Conservation (phyloP, 1,140 invertebrate genomes). For the Diachasma alloeum region DNA sequence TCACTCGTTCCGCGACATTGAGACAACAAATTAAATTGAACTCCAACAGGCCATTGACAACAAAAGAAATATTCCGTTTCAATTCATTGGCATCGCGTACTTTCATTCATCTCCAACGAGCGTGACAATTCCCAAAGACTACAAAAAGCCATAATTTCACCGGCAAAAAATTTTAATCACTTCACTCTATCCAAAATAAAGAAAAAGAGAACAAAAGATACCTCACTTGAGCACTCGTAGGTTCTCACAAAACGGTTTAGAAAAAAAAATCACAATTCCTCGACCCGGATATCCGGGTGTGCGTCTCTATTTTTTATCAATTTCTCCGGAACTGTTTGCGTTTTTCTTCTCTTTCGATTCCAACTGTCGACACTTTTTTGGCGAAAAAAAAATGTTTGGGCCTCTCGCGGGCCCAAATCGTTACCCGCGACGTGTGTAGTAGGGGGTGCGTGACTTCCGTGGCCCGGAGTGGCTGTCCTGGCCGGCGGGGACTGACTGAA, state of each 20-base stretch:
- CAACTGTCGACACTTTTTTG: not conserved
- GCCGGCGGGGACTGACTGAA: slow-evolving; percentile 56
- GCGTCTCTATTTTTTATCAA: not conserved
- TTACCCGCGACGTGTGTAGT: not conserved
- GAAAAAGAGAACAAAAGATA: no score
- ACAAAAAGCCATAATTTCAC: no score
- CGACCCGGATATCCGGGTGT: not conserved
- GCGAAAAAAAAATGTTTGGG: no score
- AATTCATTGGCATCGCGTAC: not conserved
- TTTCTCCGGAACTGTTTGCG: not conserved
- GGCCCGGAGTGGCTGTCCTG: slow-evolving; percentile 53
- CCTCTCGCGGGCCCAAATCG: no score
- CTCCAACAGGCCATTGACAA: not conserved
- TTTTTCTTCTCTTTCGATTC: not conserved
- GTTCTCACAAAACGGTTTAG: no score
- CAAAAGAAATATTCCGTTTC: not conserved
- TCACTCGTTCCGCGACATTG: not conserved
- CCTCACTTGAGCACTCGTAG: no score
- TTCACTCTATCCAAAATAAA: no score
- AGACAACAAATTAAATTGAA: not conserved
- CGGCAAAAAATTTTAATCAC: no score
- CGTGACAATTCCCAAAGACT: not conserved
- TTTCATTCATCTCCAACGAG: not conserved
- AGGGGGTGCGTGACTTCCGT: slow-evolving; percentile 19
- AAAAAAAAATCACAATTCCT: no score